Base-by-base conservation (phyloP, 2,888 invertebrate species). In the Drosophila mettleri region DNA sequence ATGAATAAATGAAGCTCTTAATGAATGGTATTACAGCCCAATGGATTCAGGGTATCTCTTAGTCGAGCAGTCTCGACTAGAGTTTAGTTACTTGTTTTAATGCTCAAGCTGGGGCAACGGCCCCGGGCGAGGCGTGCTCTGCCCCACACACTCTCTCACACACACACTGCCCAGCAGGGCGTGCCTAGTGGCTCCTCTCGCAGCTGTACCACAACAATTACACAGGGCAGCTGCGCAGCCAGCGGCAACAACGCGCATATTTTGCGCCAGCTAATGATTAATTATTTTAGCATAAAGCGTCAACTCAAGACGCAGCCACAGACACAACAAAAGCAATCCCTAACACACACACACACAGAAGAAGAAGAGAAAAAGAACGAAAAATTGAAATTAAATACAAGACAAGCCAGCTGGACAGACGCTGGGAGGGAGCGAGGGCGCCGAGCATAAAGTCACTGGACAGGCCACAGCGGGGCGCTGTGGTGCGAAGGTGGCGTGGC, bases 271-370 rank as follows among this genome's bases (percentile, higher is more conserved):
- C 88, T 87, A 89, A 85, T 85, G 85, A 85, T 85, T 85, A 85
- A 85, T 85, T 85, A 85, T 87, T 89, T 87, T 87, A 85, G 86
- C 85, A 85, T 89, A 85, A 85, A 85, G 84, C 84, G 88, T 88
- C 83, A 86, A 84, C 83, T 83, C 81, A 81, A 84, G 85, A 88
- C 87, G 68, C 79, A 69, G 59, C 53, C 39, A 52, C 55, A 52
- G 41, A 66, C 51, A 69, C 29, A 59, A 22, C 41, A 41, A 27
- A 27, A 29, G 10, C 34, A n/a, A 49, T 3, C 46, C 31, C 46
- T 31, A 33, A 27, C 27, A 27, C 41, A 29, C 46, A 18, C 46
- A 20, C 24, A 27, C 27, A 27, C 41, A 29, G n/a, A 4, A 22
- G 18, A 39, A 39, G 36, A 43, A 46, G 14, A 39, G 45, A 58